Conservation (phyloP, 2,888 invertebrate species). For the Bursaphelenchus okinawaensis region DNA sequence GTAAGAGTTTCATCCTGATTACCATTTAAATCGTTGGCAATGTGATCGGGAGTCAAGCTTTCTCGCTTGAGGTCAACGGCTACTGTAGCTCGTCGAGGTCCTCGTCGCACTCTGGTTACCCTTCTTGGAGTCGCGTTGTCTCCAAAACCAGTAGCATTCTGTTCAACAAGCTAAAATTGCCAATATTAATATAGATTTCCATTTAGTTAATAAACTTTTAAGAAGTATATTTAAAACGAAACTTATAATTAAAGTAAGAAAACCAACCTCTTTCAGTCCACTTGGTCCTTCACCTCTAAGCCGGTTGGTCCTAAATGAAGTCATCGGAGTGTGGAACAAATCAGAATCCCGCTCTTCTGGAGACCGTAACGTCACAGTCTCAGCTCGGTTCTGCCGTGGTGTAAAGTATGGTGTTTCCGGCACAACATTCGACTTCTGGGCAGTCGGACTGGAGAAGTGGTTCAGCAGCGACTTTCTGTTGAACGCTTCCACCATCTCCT, state of each 20-base stretch:
- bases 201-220: background rate
- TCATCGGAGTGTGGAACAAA: conserved; percentile 5
- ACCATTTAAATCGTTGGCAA: background rate
- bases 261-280: background rate
- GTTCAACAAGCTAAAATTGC: background rate
- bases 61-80: conserved; percentile 9
- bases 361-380: background rate
- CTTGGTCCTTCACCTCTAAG: background rate
- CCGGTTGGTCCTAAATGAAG: background rate
- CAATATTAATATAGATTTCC: no score
- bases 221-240: no score
- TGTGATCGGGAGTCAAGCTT: conserved; percentile 4
- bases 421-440: background rate
- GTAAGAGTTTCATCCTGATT: background rate
- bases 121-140: background rate
- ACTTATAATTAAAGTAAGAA: no score
- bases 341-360: background rate
- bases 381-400: conserved; percentile 9
- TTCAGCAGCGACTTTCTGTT: conserved; percentile 15
- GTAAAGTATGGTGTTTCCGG: background rate
- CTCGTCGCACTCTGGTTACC: background rate
- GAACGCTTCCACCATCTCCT: conserved; percentile 22
- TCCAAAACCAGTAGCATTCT: background rate
- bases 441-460: conserved; percentile 3
- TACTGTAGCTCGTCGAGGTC: conserved; percentile 13